Evolutionary conservation across 2,113 vertebrate species (phyloP), one percentile per base, ranked within the genome.

Genomic region (Cichladusa arquata): DNA sequence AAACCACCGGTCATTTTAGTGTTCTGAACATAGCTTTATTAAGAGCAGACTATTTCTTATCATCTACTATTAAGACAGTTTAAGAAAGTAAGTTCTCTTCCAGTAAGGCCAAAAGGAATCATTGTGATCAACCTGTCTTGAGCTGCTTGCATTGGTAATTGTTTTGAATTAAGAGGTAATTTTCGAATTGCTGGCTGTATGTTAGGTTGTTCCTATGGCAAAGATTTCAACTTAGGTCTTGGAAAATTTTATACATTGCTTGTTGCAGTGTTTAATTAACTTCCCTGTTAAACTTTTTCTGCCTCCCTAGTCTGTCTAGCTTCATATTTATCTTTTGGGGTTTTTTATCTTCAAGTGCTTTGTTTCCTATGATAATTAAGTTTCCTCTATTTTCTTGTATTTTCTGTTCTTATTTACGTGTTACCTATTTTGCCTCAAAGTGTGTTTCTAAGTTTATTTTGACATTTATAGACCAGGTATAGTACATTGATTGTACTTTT

Each of bases 101-200:
- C 14, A 53, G 20, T 36, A 45, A 89, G 25, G 40, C 28, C 6
- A 15, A 36, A 65, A 73, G 19, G n/a, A 60, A 15, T 44, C 4
- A 0, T 60, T 61, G 48, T 33, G 24, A 51, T 83, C 13, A n/a
- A 1, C 2, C 0, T 36, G 29, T 51, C 24, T 28, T 3, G 4
- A 90, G 34, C 51, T 70, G 67, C 44, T 47, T 85, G 33, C 11
- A 16, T 20, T 62, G 22, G 33, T 57, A 31, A 3, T 31, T 62
- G 14, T 50, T 87, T 45, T 82, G 40, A 58, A 34, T 53, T 87
- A 17, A 48, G 53, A 65, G 19, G 24, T 38, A 28, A 19, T 34
- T 77, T 74, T 47, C 36, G 17, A 67, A 38, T 70, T 91, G 14
- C 12, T 19, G 14, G 0, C 33, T 64, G 14, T 64, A 5, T n/a